phyloP scores from a whole-genome alignment of 2,113 vertebrate species.

The Anarhynchus alexandrinus region DNA sequence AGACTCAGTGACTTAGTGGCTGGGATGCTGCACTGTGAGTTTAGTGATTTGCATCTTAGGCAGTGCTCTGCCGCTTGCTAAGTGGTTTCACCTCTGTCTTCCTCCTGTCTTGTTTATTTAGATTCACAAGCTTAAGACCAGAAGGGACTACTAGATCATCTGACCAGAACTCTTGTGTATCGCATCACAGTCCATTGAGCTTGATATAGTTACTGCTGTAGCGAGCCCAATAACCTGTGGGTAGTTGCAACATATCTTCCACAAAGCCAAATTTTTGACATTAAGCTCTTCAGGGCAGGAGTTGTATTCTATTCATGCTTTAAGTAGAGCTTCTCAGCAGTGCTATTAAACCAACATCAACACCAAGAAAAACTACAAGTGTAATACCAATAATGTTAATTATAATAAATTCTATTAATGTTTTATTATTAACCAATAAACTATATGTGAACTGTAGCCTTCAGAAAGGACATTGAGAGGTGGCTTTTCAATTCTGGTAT shows the following conservation, averaged over 20 bases:
- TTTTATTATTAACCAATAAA: too few relatives aligned
- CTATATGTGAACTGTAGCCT: background rate
- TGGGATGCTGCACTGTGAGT: background rate
- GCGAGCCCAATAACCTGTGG: constrained; percentile 12
- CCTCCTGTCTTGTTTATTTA: constrained; percentile 29
- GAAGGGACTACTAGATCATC: background rate
- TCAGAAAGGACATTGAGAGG: background rate
- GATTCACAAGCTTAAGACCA: constrained; percentile 28
- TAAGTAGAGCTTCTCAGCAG: background rate
- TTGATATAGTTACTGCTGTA: constrained; percentile 7
- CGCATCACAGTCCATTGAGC: background rate
- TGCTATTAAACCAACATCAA: background rate
- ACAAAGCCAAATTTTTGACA: background rate
- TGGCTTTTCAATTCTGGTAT: background rate
- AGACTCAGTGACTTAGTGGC: background rate
- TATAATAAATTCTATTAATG: background rate
- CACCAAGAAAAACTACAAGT: background rate
- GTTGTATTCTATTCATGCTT: background rate
- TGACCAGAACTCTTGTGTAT: background rate
- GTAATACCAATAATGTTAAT: background rate
- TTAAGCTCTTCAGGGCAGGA: background rate
- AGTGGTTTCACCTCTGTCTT: constrained; percentile 29
- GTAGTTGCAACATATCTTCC: background rate
- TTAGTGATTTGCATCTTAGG: background rate
- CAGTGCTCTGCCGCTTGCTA: background rate